Base-by-base conservation (phyloP, 2,113 vertebrate genomes). In the Pongo pygmaeus region DNA sequence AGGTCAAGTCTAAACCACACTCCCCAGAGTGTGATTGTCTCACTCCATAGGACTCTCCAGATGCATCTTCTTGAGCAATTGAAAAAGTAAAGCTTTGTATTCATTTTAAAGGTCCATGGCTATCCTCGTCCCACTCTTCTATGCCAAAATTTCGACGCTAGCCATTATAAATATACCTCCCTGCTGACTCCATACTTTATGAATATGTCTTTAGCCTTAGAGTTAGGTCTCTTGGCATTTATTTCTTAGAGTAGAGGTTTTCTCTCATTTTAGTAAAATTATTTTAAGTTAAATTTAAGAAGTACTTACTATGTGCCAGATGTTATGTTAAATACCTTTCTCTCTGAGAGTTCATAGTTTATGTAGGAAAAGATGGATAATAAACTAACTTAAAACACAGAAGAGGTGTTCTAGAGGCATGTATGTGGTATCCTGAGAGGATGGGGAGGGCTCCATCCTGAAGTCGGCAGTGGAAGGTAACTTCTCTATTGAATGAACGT, bases 241-340 rank as follows among this genome's bases (percentile, higher is more conserved):
- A 90, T 79, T n/a, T 72, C 22, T 85, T 55, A 67, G 40, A 79
- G 11, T 1, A 55, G 17, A 55, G 17, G 52, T n/a, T 86, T 89
- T 92, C 18, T 75, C 13, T 89, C 81, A 84, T 72, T 91, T 87
- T 55, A 50, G 35, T 86, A 94, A 91, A 94, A 61, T 59, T 79
- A 80, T 90, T 81, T 86, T 59, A 94, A 92, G 77, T 74, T 55
- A 80, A 87, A 81, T 77, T 89, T 32, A 80, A 85, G 55, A 57
- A 50, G n/a, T 59, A 48, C n/a, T 92, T 84, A 59, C 35, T 87
- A 3, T 69, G 64, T 85, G 30, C 22, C 55, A 81, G 22, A 6
- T 5, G 35, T 57, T 75, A 59, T 77, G 22, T 72, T 94, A 81
- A 74, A 50, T 84, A 61, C 16, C 52, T 70, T 81, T 55, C 30